Conservation (phyloP, 2,888 invertebrate genomes). For the Sabatieria punctata region DNA sequence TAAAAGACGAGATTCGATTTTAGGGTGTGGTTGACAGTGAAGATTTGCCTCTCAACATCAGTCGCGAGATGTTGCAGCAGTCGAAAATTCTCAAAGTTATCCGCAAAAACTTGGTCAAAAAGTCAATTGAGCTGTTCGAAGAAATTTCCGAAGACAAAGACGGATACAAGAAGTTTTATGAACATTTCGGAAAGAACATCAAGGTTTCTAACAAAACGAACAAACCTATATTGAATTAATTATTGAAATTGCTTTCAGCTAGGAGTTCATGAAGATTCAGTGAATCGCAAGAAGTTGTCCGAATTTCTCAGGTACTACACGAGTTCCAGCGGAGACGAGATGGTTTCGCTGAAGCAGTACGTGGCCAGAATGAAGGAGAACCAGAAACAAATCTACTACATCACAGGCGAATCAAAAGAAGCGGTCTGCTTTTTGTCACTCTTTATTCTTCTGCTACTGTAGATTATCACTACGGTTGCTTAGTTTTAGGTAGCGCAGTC, state of each 20-base stretch:
- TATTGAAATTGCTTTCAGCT: conserved; percentile 40
- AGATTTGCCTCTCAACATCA: conserved; percentile 92
- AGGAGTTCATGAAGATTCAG: conserved; percentile 90
- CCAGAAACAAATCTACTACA: conserved; percentile 95
- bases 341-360: conserved; percentile 83
- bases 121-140: conserved; percentile 88
- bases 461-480: too few species aligned
- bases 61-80: conserved; percentile 97
- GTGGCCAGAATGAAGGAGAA: conserved; percentile 93
- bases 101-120: conserved; percentile 95
- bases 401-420: conserved; percentile 56
- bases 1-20: too few species aligned
- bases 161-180: conserved; percentile 93
- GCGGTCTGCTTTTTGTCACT: too few species aligned
- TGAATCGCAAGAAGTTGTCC: conserved; percentile 70
- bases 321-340: conserved; percentile 82
- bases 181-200: conserved; percentile 90
- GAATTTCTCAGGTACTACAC: conserved; percentile 81
- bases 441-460: too few species aligned
- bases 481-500: conserved; percentile 65
- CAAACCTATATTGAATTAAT: too few species aligned
- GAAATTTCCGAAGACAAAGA: conserved; percentile 91
- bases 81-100: conserved; percentile 98
- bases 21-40: conserved; percentile 98
- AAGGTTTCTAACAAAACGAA: too few species aligned